Evolutionary conservation across 53 echinoderm and acorn worm genomes (phyloP), one percentile per base, ranked within the genome.

Genomic region (Crossaster papposus): DNA sequence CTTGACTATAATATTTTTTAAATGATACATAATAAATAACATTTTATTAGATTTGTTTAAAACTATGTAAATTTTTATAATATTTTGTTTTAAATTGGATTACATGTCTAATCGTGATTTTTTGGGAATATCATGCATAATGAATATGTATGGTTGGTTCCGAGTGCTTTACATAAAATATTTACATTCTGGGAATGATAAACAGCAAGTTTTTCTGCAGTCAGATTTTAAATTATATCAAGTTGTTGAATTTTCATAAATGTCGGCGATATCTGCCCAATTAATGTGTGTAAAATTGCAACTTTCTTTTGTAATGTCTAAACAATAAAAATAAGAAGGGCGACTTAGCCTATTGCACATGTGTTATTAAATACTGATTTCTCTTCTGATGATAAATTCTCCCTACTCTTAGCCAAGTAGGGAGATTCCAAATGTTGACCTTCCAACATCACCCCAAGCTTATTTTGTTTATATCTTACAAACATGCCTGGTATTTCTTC

Each of bases 51-150:
- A 7, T 44, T 44, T 44, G 5, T 44, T 44, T 7, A 1, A 7
- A 44, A 30, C 58, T 81, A 36, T 64, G 33, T 14, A 36, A 65
- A 3, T 26, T 30, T 32, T 65, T 81, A 54, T 78, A 51, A n/a
- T 23, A 24, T 35, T 20, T 4, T 29, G 30, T 82, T 65, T 83
- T 70, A 10, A 70, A 37, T 14, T 28, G 54, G 73, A 54, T 85
- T 73, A 85, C 32, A 85, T 85, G 72, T 51, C 72, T 72, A 51
- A 51, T 53, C 37, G 65, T 82, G 82, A 65, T 68, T 82, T 71
- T 73, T 33, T n/a, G n/a, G n/a, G 54, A 77, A 87, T 72, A 76
- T 62, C 87, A 87, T 77, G 87, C 87, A 87, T 87, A 87, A 87
- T 87, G 77, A 76, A 87, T 87, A 87, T 76, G 75, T 77, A 87